These are phyloP conservation scores for Thamnaconus septentrionalis DNA, from an alignment of 2,113 vertebrate genomes.

Conservation along the genomic window DNA sequence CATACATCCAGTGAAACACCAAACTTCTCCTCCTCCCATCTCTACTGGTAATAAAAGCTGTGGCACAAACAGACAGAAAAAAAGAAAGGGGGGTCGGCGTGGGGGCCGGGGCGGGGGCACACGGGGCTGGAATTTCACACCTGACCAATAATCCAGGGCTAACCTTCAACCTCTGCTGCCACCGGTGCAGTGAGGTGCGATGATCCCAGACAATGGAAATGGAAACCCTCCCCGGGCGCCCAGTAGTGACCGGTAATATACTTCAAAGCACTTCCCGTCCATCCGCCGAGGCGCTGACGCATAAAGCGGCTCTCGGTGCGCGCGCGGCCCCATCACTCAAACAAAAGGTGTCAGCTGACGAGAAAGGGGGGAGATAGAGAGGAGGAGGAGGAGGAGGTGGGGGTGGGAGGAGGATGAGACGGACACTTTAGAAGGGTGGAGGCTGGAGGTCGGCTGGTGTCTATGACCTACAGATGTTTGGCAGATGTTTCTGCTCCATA, in stretches of 20 bases:
- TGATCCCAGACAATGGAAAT: constrained; percentile 73
- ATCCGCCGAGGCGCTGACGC: constrained; percentile 68
- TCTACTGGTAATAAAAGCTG: constrained; percentile 68
- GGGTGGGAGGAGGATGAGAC: no score
- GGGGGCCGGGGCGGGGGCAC: constrained; percentile 31
- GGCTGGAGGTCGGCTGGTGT: no score
- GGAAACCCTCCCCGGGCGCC: constrained; percentile 67
- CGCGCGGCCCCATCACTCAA: constrained; percentile 33
- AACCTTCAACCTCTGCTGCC: constrained; percentile 73
- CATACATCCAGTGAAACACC: constrained; percentile 44
- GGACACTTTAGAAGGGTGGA: no score
- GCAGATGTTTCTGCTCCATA: neutral
- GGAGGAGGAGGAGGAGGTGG: no score
- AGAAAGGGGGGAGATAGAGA: no score
- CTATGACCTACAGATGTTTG: neutral
- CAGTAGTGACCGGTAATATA: constrained; percentile 73
- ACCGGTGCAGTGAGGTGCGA: constrained; percentile 74
- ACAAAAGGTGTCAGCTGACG: constrained; percentile 1
- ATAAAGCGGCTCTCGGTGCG: constrained; percentile 58
- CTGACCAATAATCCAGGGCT: constrained; percentile 72
- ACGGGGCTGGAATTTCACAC: constrained; percentile 75
- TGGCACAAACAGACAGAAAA: constrained; percentile 60
- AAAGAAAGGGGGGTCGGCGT: neutral
- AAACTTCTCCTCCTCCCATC: constrained; percentile 63
- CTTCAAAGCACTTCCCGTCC: constrained; percentile 75